Percentiles rank a stretch among this genome's conserved stretches.
These are phyloP conservation scores for Glaucomys volans DNA, from an alignment of 2,113 vertebrate genomes.

Conservation along the genomic window DNA sequence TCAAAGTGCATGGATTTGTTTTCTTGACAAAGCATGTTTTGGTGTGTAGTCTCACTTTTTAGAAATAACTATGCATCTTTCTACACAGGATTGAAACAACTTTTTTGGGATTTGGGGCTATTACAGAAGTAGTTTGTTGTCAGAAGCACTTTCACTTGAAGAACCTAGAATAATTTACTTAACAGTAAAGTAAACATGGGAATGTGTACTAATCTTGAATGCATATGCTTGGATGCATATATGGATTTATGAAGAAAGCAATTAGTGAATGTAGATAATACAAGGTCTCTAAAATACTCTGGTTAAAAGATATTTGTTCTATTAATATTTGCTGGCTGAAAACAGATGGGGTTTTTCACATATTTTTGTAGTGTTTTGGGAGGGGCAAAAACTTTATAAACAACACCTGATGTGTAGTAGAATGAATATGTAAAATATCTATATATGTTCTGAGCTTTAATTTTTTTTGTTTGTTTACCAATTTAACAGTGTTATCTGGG, in stretches of 20 bases:
- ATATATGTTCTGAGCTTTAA: constrained; percentile 85
- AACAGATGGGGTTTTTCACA: constrained; percentile 67
- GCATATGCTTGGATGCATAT: constrained; percentile 54
- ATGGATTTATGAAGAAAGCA: constrained; percentile 66
- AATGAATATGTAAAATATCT: constrained; percentile 80
- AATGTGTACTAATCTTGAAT: constrained; percentile 58
- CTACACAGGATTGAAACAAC: constrained; percentile 79
- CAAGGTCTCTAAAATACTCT: constrained; percentile 34
- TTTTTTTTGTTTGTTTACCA: constrained; percentile 84
- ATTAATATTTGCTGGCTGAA: constrained; percentile 67
- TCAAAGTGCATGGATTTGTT: constrained; percentile 86
- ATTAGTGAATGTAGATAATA: constrained; percentile 40
- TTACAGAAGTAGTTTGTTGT: constrained; percentile 76
- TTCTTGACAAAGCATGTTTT: constrained; percentile 87
- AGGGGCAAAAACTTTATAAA: constrained; percentile 86
- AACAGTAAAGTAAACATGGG: constrained; percentile 38
- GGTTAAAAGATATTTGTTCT: constrained; percentile 60
- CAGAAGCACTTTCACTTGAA: constrained; percentile 68
- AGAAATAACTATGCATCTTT: constrained; percentile 85
- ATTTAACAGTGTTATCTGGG: constrained; percentile 84
- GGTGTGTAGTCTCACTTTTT: constrained; percentile 80
- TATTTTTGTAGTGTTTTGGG: constrained; percentile 84
- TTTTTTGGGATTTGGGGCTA: constrained; percentile 73
- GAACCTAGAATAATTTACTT: constrained; percentile 47
- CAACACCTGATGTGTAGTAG: constrained; percentile 75